Conservation (phyloP, 2,113 vertebrate genomes). For the Micromys minutus region DNA sequence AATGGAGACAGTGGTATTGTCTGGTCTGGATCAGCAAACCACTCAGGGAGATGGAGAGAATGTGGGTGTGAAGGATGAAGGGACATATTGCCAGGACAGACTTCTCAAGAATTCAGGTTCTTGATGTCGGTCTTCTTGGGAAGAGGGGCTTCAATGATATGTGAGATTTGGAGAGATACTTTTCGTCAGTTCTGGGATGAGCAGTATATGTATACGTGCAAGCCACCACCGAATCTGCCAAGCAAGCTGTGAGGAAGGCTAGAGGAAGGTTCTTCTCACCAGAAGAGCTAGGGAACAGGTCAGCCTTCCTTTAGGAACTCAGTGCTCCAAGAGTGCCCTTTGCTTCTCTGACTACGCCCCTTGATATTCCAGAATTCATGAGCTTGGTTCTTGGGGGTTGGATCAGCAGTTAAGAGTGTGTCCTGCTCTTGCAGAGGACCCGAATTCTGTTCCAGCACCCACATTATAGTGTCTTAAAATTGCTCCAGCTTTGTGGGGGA, state of each 20-base stretch:
- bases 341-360: background rate
- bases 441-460: background rate
- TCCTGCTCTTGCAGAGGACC: background rate
- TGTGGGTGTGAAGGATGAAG: background rate
- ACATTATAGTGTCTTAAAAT: no score
- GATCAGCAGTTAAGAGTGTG: background rate
- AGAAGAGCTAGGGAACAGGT: background rate
- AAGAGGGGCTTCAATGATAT: background rate
- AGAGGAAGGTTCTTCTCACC: background rate
- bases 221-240: background rate
- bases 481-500: background rate
- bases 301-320: background rate
- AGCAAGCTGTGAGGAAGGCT: background rate
- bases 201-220: background rate
- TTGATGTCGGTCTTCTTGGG: constrained; percentile 9
- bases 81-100: background rate
- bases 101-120: background rate
- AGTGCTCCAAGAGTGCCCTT: background rate
- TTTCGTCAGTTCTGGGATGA: background rate
- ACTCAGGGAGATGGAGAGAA: background rate
- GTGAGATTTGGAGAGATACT: background rate
- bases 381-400: background rate
- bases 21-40: background rate
- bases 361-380: background rate
- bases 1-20: background rate